phyloP scores from a whole-genome alignment of 2,797 vertebrate genomes.

The Synaphobranchus kaupii region DNA sequence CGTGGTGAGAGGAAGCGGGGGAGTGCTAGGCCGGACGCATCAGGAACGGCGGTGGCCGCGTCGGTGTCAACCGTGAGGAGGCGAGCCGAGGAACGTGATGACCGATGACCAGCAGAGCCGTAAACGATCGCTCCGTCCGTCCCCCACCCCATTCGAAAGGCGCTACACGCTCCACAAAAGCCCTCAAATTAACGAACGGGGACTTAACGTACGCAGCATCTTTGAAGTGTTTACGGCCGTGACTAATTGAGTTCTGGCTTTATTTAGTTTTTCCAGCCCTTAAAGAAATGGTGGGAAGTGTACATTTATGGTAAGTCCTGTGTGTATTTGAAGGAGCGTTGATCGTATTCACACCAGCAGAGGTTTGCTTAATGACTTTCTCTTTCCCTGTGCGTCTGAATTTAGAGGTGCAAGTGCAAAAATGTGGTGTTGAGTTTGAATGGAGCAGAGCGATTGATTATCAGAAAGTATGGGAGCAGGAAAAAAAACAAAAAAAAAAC shows the following conservation, averaged over 20 bases:
- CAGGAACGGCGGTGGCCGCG: too few species aligned
- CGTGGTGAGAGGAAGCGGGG: background rate
- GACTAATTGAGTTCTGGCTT: background rate
- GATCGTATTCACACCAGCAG: background rate
- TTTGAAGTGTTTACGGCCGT: background rate
- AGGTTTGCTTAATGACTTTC: slow-evolving; percentile 1
- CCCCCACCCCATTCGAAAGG: background rate
- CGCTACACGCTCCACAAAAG: background rate
- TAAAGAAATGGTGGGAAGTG: background rate
- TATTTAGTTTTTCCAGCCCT: background rate
- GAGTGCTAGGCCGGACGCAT: too few species aligned
- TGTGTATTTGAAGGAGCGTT: background rate
- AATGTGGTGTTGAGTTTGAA: background rate
- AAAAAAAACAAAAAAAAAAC: too few species aligned
- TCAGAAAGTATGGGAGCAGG: too few species aligned
- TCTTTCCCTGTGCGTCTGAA: background rate
- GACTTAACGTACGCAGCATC: background rate
- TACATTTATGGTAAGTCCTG: background rate
- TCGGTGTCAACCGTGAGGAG: too few species aligned
- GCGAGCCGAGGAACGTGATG: too few species aligned
- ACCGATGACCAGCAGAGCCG: too few species aligned
- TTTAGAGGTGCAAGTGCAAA: background rate
- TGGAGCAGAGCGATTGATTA: too few species aligned
- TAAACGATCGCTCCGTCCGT: background rate
- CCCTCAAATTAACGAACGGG: background rate